Percentiles rank a stretch among this genome's conserved stretches.
Evolutionary conservation across 1,140 invertebrate genomes (phyloP).

Genomic region (Xylocopa sonorina): DNA sequence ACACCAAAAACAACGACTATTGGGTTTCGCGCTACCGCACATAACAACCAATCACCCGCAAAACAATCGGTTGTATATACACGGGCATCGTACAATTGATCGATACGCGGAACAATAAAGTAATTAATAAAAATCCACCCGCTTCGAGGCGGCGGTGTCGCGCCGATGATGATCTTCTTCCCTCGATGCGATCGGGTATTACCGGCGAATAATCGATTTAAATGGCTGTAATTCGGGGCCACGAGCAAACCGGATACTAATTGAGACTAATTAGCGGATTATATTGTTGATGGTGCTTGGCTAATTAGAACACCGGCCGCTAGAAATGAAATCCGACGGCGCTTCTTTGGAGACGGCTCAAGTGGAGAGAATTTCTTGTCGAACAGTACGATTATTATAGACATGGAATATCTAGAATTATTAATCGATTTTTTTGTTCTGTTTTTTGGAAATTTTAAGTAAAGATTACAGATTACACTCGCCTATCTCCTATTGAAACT

Average conservation of each 20-base stretch:
- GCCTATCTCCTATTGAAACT: too few species aligned
- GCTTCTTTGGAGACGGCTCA: too few species aligned
- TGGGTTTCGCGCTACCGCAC: conserved; percentile 48
- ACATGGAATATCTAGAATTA: too few species aligned
- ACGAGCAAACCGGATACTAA: background rate
- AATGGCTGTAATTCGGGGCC: background rate
- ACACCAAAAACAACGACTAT: conserved; percentile 53
- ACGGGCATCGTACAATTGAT: conserved; percentile 39
- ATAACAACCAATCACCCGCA: conserved; percentile 55
- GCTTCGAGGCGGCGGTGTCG: background rate
- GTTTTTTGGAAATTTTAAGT: too few species aligned
- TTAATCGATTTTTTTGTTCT: too few species aligned
- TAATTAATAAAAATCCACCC: conserved; percentile 50
- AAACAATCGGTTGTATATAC: conserved; percentile 49
- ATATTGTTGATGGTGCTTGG: background rate
- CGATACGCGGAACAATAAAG: conserved; percentile 48
- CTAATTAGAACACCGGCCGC: background rate
- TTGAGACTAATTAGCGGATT: background rate
- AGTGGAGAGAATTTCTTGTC: background rate
- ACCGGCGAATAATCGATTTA: background rate
- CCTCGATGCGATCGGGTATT: background rate
- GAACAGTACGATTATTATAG: too few species aligned
- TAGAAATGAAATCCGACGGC: background rate
- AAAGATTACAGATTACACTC: too few species aligned
- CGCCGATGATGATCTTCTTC: background rate